Percentiles rank a stretch among this genome's conserved stretches.
phyloP scores from a whole-genome alignment of 2,888 invertebrate species.

The Drosophila ezoana region DNA sequence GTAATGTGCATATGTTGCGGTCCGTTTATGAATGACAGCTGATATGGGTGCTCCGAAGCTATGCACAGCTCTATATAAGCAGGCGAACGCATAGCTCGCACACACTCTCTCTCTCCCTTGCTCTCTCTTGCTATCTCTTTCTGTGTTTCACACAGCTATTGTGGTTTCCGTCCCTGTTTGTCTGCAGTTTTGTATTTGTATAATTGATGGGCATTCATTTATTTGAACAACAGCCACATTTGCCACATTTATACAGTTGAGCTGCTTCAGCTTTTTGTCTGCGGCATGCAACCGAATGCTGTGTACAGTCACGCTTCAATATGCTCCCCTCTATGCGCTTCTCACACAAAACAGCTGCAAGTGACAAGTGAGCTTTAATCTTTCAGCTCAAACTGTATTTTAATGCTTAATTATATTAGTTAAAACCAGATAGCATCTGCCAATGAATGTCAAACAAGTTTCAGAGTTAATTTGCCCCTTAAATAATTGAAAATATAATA shows the following conservation, averaged over 20 bases:
- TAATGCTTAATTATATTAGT: too few species aligned
- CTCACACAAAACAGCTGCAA: neutral
- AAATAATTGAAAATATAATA: too few species aligned
- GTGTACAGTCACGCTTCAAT: slow-evolving; percentile 23
- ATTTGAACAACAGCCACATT: slow-evolving; percentile 29
- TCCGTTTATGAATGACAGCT: slow-evolving; percentile 46
- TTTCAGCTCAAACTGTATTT: neutral
- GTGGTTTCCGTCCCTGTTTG: neutral
- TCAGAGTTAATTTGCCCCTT: too few species aligned
- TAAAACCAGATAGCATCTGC: too few species aligned
- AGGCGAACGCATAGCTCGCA: neutral
- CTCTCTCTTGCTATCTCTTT: neutral
- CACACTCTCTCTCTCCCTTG: neutral
- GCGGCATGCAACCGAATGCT: slow-evolving; percentile 10
- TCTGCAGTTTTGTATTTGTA: slow-evolving; percentile 26
- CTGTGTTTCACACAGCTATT: neutral
- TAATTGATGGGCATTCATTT: slow-evolving; percentile 56
- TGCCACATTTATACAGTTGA: slow-evolving; percentile 41
- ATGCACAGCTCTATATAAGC: slow-evolving; percentile 8
- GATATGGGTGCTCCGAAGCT: slow-evolving; percentile 34
- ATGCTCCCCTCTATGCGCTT: slow-evolving; percentile 19
- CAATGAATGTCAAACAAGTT: too few species aligned
- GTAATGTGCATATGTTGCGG: slow-evolving; percentile 54
- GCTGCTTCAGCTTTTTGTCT: slow-evolving; percentile 9
- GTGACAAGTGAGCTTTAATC: neutral